Base-by-base conservation (phyloP, 2,888 invertebrate genomes). In the Cheilosia pagana region DNA sequence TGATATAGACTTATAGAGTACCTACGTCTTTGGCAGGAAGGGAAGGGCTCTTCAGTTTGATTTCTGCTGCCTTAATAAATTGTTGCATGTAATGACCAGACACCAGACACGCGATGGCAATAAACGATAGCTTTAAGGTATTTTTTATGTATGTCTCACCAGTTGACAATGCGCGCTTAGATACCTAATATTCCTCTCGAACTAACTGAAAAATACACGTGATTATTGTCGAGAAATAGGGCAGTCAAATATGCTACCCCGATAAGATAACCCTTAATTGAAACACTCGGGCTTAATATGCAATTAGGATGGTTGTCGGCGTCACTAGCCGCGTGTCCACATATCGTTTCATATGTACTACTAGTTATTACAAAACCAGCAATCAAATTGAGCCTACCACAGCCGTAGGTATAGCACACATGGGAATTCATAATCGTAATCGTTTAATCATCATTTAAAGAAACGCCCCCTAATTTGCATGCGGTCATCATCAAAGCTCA, bases 401-500 rank as follows among this genome's bases (percentile, higher is more conserved):
- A 39, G 45, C 45, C 23, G 25, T 16, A 52, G 41, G 2, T 14
- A n/a, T 10, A 48, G 23, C 50, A 23, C 50, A 12, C 52, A 52
- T 52, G 71, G 31, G n/a, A 43, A 39, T 31, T 50, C 14, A 43
- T 10, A 53, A n/a, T 28, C 43, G 25, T 41, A 71, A 52, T 50
- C 50, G 14, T 19, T 59, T 12, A 70, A 71, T 62, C 53, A 14
- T 31, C 52, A 19, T 72, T 72, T 31, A n/a, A 5, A 43, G 43
- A 28, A 62, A 60, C 62, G 72, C 62, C 62, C 41, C 62, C 53
- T 5, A 62, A 62, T 72, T 72, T 53, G 52, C 28, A 53, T 72
- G 39, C 41, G 14, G 39, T 60, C 52, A 21, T 52, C 23, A 52
- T 60, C 39, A 60, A 39, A 25, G 23, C 83, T 86, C 83, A 81